A percentile compares a stretch with the other conserved stretches of the same genome.
Conservation (phyloP, 2,797 vertebrate species). For the Lacerta bilineata region DNA sequence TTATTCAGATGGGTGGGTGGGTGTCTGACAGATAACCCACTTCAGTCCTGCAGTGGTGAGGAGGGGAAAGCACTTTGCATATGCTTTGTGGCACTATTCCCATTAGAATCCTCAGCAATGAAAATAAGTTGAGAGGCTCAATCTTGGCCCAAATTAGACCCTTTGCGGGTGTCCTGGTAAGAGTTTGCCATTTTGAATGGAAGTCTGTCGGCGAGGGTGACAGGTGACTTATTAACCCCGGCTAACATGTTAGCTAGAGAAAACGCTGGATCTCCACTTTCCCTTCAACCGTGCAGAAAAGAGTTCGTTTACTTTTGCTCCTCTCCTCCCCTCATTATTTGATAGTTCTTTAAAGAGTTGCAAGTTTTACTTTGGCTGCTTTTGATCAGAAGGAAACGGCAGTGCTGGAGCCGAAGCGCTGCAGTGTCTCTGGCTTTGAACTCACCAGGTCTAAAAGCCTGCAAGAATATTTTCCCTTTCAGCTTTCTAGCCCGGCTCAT, state of each 20-base stretch:
- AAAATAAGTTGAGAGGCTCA: neutral
- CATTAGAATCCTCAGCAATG: neutral
- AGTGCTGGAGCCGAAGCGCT: slow-evolving; percentile 63
- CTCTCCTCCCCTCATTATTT: slow-evolving; percentile 65
- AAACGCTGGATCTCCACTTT: slow-evolving; percentile 6
- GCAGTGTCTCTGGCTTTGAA: slow-evolving; percentile 76
- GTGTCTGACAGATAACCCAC: no score
- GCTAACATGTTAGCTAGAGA: slow-evolving; percentile 43
- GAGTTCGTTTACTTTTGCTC: slow-evolving; percentile 59
- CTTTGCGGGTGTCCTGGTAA: neutral
- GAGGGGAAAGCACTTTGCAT: neutral
- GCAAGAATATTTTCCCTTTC: slow-evolving; percentile 73
- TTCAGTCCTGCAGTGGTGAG: neutral
- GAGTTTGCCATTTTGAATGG: neutral
- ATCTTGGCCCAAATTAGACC: neutral
- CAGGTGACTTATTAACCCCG: neutral
- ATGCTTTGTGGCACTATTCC: neutral
- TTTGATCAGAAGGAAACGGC: slow-evolving; percentile 70
- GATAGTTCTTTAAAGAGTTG: slow-evolving; percentile 71
- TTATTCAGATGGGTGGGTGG: no score
- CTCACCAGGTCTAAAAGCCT: slow-evolving; percentile 80
- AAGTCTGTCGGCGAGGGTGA: neutral
- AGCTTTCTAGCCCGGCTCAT: slow-evolving; percentile 49
- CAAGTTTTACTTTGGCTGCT: slow-evolving; percentile 63
- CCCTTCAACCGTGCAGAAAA: slow-evolving; percentile 27